Conservation (phyloP, 2,113 vertebrate genomes). For the Calonectris borealis region DNA sequence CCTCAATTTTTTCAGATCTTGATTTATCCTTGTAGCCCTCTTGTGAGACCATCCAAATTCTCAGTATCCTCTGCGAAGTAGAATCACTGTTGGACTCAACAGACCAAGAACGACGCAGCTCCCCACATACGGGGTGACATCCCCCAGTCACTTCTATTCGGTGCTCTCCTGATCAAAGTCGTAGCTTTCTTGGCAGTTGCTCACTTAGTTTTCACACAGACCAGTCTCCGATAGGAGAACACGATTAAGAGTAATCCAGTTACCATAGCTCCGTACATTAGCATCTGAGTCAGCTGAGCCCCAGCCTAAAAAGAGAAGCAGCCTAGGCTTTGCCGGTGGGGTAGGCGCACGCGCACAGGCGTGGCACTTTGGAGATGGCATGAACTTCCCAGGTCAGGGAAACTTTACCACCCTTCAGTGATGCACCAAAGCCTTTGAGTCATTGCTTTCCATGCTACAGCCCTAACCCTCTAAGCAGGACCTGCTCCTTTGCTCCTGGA, state of each 20-base stretch:
- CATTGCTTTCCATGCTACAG: background rate
- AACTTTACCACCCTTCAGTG: background rate
- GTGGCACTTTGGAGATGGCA: background rate
- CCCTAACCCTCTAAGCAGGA: background rate
- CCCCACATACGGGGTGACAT: background rate
- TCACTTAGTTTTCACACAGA: background rate
- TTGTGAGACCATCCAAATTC: background rate
- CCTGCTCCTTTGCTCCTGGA: background rate
- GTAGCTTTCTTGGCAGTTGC: background rate
- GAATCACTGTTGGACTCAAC: background rate
- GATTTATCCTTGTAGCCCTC: background rate
- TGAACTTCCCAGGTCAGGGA: background rate
- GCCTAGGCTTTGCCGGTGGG: background rate
- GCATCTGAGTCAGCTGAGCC: background rate
- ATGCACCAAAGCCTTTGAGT: background rate
- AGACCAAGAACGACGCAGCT: background rate
- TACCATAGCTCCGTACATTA: background rate
- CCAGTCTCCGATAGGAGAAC: background rate
- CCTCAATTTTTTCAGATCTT: background rate
- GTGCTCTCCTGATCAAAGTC: background rate
- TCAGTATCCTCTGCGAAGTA: background rate
- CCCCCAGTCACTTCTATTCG: background rate
- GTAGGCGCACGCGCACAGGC: no score
- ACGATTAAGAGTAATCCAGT: background rate
- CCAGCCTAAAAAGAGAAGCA: background rate